Conservation (phyloP, 2,797 vertebrate species). For the Sebastolobus altivelis region DNA sequence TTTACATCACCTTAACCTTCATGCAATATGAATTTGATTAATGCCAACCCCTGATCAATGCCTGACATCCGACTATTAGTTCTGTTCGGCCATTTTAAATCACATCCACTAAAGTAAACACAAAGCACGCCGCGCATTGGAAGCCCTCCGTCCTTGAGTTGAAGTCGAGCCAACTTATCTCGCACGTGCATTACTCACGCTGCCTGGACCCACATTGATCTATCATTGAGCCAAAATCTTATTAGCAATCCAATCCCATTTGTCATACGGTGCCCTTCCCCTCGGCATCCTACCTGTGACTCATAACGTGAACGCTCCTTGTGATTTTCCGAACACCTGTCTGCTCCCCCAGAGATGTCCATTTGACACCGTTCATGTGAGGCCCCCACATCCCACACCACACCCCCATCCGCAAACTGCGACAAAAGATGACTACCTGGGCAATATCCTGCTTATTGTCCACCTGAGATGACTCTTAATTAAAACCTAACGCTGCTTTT, state of each 20-base stretch:
- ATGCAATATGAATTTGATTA: not conserved
- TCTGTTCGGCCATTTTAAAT: slow-evolving; percentile 1
- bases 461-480: slow-evolving; percentile 69
- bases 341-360: slow-evolving; percentile 26
- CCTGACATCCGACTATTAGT: not conserved
- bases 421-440: slow-evolving; percentile 60
- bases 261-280: slow-evolving; percentile 68
- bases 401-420: not conserved
- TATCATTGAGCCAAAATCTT: slow-evolving; percentile 70
- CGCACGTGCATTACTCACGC: slow-evolving; percentile 60
- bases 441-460: slow-evolving; percentile 77
- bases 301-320: slow-evolving; percentile 52
- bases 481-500: slow-evolving; percentile 70
- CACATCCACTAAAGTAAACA: slow-evolving; percentile 2
- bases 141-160: slow-evolving; percentile 54
- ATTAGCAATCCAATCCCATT: slow-evolving; percentile 65
- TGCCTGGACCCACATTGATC: slow-evolving; percentile 63
- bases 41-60: slow-evolving; percentile 18
- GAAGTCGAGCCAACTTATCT: slow-evolving; percentile 35
- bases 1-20: slow-evolving; percentile 21
- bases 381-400: not conserved
- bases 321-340: slow-evolving; percentile 62
- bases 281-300: slow-evolving; percentile 43
- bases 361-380: slow-evolving; percentile 51
- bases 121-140: not conserved